Conservation (phyloP, 2,888 invertebrate genomes). For the Diarsia dahlii region DNA sequence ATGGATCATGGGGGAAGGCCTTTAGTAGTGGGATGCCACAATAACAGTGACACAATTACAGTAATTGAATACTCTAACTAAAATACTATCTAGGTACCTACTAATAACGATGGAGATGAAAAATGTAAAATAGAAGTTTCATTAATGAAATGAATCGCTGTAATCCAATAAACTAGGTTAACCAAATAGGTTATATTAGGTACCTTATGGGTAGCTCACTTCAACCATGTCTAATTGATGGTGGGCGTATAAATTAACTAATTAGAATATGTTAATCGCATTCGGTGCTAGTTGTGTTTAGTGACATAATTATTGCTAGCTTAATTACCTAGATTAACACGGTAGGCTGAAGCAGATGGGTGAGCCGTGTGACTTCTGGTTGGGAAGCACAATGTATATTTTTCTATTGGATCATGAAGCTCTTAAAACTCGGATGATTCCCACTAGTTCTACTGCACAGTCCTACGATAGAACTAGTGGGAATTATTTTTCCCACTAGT, state of each 20-base stretch:
- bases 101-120: neutral
- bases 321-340: conserved; percentile 12
- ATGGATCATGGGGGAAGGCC: too few species aligned
- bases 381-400: neutral
- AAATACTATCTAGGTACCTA: neutral
- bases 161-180: neutral
- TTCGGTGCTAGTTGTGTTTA: conserved; percentile 10
- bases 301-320: neutral
- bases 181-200: neutral
- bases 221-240: conserved; percentile 10
- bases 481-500: too few species aligned
- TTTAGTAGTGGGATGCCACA: too few species aligned
- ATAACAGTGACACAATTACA: too few species aligned
- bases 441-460: too few species aligned
- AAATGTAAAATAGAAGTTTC: neutral
- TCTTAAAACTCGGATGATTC: too few species aligned
- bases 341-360: neutral
- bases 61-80: too few species aligned
- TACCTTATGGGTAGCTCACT: neutral
- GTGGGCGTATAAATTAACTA: conserved; percentile 34
- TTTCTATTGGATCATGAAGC: neutral
- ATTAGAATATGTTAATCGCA: conserved; percentile 35
- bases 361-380: neutral
- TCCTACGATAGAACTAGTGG: too few species aligned
- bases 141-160: neutral